Evolutionary conservation across 2,888 invertebrate species (phyloP), one percentile per base, ranked within the genome.

Genomic region (Aleiodes testaceus): DNA sequence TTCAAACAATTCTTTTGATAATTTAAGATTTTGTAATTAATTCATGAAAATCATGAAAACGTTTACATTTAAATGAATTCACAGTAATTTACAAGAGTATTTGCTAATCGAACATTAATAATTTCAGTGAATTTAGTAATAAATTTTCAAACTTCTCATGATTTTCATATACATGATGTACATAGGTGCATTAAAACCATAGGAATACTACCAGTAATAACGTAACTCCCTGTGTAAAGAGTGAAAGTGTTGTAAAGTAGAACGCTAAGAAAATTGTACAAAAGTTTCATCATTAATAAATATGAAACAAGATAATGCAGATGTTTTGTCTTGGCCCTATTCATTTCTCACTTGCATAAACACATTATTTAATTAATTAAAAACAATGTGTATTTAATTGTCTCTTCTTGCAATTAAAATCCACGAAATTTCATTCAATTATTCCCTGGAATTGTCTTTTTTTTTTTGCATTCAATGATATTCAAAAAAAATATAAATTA

Each of bases 231-330:
- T 63, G 22, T 82, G 75, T 82, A 83, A 84, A 86, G 84, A 87
- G 87, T 87, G 87, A 87, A 87, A 87, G 87, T 87, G 77, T 77
- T 72, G 80, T 77, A 81, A 85, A 85, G 83, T 85, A 79, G 85
- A 76, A 79, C 85, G 80, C 72, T 36, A 69, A 72, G 78, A 77
- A 79, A 75, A 75, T 72, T 77, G 73, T 77, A 66, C 70, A 73
- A 72, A n/a, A 72, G 75, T 75, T 75, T 81, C 82, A 79, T 81
- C 79, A 83, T 81, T 82, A 82, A 81, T 82, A 82, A 80, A 82
- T 80, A 80, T 47, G 30, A 20, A 80, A 79, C 75, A 69, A 72
- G 70, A 69, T 47, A 55, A 71, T 42, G 22, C 53, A 11, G 11
- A 20, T 45, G 20, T 63, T 63, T 18, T 47, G 36, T 64, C 53